These are phyloP conservation scores for Scaptomyza reducta DNA, from an alignment of 2,888 invertebrate genomes.

Conservation along the genomic window DNA sequence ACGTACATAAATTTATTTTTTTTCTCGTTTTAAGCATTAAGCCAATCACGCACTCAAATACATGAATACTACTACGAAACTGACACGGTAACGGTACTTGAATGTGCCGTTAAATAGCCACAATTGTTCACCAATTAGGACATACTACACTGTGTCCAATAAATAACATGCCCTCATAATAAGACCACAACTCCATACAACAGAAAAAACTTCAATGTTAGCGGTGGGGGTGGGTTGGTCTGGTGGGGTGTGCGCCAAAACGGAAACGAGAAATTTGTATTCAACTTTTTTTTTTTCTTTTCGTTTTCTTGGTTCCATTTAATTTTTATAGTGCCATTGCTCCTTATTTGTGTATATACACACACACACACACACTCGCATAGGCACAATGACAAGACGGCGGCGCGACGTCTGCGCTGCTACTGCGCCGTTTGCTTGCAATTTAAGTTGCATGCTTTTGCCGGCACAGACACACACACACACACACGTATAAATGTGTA, in stretches of 20 bases:
- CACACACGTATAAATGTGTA: constrained; percentile 4
- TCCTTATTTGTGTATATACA: constrained; percentile 43
- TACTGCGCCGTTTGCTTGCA: constrained; percentile 35
- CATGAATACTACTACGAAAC: neutral
- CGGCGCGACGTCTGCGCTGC: constrained; percentile 45
- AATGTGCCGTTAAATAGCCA: constrained; percentile 37
- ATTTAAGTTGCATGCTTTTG: constrained; percentile 49
- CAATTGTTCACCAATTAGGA: constrained; percentile 50
- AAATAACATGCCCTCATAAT: constrained; percentile 27
- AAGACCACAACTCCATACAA: constrained; percentile 12
- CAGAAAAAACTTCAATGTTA: constrained; percentile 13
- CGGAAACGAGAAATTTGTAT: constrained; percentile 62
- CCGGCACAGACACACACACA: constrained; percentile 37
- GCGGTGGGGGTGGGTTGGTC: constrained; percentile 20
- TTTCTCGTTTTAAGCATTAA: constrained; percentile 24
- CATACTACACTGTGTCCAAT: neutral
- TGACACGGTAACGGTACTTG: constrained; percentile 35
- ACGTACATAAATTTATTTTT: constrained; percentile 19
- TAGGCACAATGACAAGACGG: constrained; percentile 40
- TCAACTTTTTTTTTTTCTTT: constrained; percentile 35
- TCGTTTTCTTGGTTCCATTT: constrained; percentile 45
- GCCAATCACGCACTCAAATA: constrained; percentile 8
- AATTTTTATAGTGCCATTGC: constrained; percentile 62
- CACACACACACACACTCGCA: neutral
- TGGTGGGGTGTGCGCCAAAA: constrained; percentile 34